phyloP scores from a whole-genome alignment of 23 tunicate species.

The Styela plicata region DNA sequence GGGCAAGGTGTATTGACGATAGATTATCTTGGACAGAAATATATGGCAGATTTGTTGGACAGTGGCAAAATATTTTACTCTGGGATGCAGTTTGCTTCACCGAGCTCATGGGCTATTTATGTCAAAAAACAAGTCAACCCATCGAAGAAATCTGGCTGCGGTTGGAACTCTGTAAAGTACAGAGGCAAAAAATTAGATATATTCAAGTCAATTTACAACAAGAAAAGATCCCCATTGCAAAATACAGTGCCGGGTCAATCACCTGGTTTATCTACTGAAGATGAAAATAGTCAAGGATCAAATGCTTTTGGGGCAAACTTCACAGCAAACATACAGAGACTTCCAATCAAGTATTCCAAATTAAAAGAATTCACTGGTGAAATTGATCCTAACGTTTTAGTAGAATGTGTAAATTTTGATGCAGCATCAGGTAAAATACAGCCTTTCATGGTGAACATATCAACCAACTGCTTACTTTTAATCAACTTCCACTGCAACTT shows the following conservation, averaged over 20 bases:
- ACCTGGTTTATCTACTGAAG: neutral
- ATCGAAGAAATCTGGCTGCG: constrained; percentile 91
- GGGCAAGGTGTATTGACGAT: constrained; percentile 73
- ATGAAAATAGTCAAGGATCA: neutral
- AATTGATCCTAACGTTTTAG: constrained; percentile 58
- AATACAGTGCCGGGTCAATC: neutral
- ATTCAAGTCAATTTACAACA: constrained; percentile 38
- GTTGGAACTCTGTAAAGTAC: constrained; percentile 96
- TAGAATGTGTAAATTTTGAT: constrained; percentile 51
- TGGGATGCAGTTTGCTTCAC: constrained; percentile 70
- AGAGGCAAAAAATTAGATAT: constrained; percentile 88
- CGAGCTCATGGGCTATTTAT: constrained; percentile 94
- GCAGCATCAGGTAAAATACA: constrained; percentile 41
- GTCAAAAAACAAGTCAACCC: constrained; percentile 87
- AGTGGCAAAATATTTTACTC: constrained; percentile 80
- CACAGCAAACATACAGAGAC: constrained; percentile 6
- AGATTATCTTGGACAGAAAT: constrained; percentile 85
- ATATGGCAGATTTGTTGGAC: constrained; percentile 55
- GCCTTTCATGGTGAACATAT: constrained; percentile 64
- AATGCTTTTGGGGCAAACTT: neutral
- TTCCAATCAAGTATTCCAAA: constrained; percentile 35
- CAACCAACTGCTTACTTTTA: constrained; percentile 45
- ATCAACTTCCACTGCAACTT: constrained; percentile 80
- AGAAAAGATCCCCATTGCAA: constrained; percentile 38
- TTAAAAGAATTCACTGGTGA: constrained; percentile 22